Evolutionary conservation across 2,888 invertebrate species (phyloP), one percentile per base, ranked within the genome.

Genomic region (Barypeithes pellucidus): DNA sequence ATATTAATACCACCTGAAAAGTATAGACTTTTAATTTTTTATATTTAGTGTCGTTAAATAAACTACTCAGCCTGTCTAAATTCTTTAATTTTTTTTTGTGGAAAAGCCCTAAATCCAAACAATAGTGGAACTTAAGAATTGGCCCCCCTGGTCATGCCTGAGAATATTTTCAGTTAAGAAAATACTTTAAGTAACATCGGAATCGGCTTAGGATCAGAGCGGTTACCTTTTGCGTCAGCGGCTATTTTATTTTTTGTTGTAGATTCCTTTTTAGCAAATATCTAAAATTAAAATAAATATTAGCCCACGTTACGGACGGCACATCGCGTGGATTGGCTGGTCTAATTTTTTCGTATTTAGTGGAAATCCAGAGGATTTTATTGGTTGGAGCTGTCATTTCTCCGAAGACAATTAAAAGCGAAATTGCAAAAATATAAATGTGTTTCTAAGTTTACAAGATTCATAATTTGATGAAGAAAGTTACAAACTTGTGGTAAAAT

Each of bases 401-500:
- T n/a, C n/a, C n/a, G n/a, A n/a, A n/a, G 11, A 59, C 24, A 24
- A 5, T n/a, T n/a, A 41, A 41, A 12, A 41, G n/a, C 4, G 4
- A 41, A 41, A 3, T 41, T 3, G n/a, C 41, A 41, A 3, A 41
- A 41, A 41, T n/a, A 43, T 16, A 1, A 39, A 4, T 39, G 4
- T 12, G 1, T 33, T 33, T 33, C 22, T 52, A 22, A 52, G n/a
- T 18, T 14, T 2, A 29, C 24, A 16, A 57, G 33, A 14, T 57
- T 3, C 7, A 8, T 14, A 9, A 3, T 16, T 16, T 33, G 16
- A 33, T 29, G 14, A 9, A 14, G n/a, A 57, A 57, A 57, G 33
- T 57, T 57, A 16, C 14, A 57, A 57, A 57, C 16, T 57, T 33
- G 33, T 29, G 24, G 45, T 14, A 65, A 65, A 65, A 33, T 47